A percentile compares a stretch with the other conserved stretches of the same genome.
Conservation (phyloP, 2,113 vertebrate genomes). For the Lepus timidus region DNA sequence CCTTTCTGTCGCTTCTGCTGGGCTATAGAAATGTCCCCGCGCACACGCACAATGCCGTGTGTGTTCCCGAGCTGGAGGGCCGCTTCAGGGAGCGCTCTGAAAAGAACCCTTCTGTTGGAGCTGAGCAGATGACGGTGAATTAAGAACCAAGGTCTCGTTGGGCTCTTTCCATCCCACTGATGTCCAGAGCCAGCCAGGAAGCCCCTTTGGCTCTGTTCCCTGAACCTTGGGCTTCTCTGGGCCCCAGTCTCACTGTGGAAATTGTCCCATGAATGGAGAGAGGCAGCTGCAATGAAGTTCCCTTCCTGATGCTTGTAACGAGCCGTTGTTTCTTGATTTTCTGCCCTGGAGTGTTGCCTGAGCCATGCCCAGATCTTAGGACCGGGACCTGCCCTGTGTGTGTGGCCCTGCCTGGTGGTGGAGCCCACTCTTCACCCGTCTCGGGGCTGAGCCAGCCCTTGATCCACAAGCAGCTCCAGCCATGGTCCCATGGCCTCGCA, state of each 20-base stretch:
- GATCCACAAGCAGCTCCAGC: background rate
- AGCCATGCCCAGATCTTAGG: background rate
- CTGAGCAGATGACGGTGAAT: conserved; percentile 6
- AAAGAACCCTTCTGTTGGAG: conserved; percentile 71
- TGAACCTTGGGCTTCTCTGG: background rate
- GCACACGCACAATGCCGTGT: conserved; percentile 67
- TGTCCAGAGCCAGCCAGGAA: conserved; percentile 21
- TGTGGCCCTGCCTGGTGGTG: background rate
- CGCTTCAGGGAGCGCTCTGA: conserved; percentile 57
- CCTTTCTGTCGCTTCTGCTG: conserved; percentile 68
- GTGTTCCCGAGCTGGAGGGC: conserved; percentile 59
- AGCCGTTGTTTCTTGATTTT: conserved; percentile 24
- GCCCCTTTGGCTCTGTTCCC: conserved; percentile 8
- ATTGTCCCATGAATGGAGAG: background rate
- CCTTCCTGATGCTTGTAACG: background rate
- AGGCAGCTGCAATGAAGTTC: background rate
- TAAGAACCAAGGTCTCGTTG: conserved; percentile 35
- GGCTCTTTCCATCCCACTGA: conserved; percentile 4
- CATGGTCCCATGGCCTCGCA: background rate
- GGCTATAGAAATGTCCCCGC: conserved; percentile 39
- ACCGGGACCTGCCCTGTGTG: background rate
- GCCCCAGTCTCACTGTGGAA: background rate
- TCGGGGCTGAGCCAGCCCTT: background rate
- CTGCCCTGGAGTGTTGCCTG: conserved; percentile 3
- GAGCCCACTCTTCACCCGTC: background rate